phyloP scores from a whole-genome alignment of 2,113 vertebrate genomes.

The Bufo bufo region DNA sequence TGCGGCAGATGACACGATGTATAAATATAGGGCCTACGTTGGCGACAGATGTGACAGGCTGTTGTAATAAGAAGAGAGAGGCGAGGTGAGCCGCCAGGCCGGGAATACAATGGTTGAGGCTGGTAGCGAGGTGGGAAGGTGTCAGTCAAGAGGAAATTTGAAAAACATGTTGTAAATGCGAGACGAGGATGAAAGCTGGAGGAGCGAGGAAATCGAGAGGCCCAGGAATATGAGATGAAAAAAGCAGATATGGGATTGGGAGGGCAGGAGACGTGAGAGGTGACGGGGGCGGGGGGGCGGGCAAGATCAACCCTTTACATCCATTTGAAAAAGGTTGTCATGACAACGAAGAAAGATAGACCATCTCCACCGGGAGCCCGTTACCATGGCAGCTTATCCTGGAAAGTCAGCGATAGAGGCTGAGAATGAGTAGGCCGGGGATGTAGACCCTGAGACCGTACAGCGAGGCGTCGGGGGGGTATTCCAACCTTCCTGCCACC shows the following conservation, averaged over 20 bases:
- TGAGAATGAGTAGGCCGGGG: conserved; percentile 50
- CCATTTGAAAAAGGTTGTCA: conserved; percentile 71
- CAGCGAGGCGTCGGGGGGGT: neutral
- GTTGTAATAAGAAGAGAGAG: neutral
- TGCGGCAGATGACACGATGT: neutral
- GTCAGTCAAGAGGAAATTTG: conserved; percentile 13
- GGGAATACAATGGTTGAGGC: neutral
- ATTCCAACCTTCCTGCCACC: conserved; percentile 60
- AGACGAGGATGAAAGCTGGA: neutral
- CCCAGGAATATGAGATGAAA: conserved; percentile 10
- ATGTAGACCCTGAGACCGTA: neutral
- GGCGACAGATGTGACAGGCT: neutral
- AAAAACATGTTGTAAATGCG: conserved; percentile 25
- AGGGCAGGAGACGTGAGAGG: neutral
- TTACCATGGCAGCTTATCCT: conserved; percentile 78
- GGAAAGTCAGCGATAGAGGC: conserved; percentile 62
- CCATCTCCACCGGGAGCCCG: conserved; percentile 76
- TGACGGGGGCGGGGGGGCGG: neutral
- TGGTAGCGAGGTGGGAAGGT: neutral
- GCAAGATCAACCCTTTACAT: conserved; percentile 11
- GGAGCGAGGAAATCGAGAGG: conserved; percentile 10
- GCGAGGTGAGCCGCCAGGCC: neutral
- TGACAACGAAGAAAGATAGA: conserved; percentile 76
- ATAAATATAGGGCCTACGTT: neutral
- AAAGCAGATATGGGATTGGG: conserved; percentile 1